A percentile compares a stretch with the other conserved stretches of the same genome.
These are phyloP conservation scores for Tachyglossus aculeatus DNA, from an alignment of 2,797 vertebrate genomes.

Conservation along the genomic window DNA sequence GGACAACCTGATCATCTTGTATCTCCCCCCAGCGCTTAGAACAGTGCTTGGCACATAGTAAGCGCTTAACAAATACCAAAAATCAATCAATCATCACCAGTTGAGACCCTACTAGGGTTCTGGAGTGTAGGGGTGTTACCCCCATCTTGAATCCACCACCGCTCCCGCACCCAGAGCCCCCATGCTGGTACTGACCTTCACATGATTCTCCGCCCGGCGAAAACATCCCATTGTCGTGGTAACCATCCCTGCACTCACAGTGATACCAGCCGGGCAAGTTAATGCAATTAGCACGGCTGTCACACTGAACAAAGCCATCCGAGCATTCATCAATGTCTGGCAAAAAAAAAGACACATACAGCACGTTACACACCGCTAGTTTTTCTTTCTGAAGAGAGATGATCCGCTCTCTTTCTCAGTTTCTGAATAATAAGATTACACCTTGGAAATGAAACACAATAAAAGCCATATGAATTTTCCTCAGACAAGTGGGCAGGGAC, in stretches of 20 bases:
- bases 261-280: conserved; percentile 99
- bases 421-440: conserved; percentile 9
- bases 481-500: too few relatives aligned
- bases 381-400: conserved; percentile 10
- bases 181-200: conserved; percentile 87
- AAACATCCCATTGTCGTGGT: conserved; percentile 98
- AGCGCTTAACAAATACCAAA: too few relatives aligned
- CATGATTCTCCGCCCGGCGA: conserved; percentile 93
- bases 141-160: too few relatives aligned
- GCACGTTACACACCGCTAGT: neutral
- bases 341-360: conserved; percentile 40
- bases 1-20: too few relatives aligned
- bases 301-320: conserved; percentile 95
- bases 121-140: too few relatives aligned
- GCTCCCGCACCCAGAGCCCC: too few relatives aligned
- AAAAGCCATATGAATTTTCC: too few relatives aligned
- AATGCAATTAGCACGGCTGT: conserved; percentile 95
- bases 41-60: too few relatives aligned
- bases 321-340: conserved; percentile 97
- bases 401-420: neutral
- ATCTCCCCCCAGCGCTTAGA: too few relatives aligned
- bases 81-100: too few relatives aligned
- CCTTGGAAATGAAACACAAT: neutral
- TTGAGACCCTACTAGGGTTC: too few relatives aligned
- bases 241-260: conserved; percentile 97